Conservation (phyloP, 1,140 invertebrate species). For the Anthonomus grandis region DNA sequence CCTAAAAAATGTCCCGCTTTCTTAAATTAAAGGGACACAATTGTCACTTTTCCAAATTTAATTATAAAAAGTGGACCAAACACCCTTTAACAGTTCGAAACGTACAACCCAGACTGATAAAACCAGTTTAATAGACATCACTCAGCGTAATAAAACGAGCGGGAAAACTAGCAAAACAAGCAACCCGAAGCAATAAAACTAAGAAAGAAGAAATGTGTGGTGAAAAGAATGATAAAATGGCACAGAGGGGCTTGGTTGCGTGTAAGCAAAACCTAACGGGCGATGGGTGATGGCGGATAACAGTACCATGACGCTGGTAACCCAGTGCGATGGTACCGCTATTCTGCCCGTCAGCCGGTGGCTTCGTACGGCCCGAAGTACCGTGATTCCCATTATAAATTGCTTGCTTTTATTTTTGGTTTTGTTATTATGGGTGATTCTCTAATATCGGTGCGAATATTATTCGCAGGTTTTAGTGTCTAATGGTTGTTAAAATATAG, state of each 20-base stretch:
- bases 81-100: too few relatives aligned
- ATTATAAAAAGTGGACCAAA: too few relatives aligned
- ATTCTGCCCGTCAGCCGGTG: constrained; percentile 24
- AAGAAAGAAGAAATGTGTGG: constrained; percentile 12
- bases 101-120: background rate
- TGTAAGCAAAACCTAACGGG: constrained; percentile 28
- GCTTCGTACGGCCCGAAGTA: background rate
- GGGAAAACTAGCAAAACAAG: background rate
- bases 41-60: too few relatives aligned
- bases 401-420: too few relatives aligned
- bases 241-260: constrained; percentile 14
- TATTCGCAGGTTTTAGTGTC: too few relatives aligned
- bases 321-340: constrained; percentile 38
- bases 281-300: constrained; percentile 22
- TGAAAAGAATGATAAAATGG: constrained; percentile 17
- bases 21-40: too few relatives aligned
- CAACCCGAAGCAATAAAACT: too few relatives aligned
- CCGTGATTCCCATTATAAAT: constrained; percentile 15
- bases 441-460: too few relatives aligned
- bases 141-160: background rate
- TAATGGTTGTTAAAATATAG: too few relatives aligned
- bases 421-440: too few relatives aligned
- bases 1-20: too few relatives aligned
- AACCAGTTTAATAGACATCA: background rate
- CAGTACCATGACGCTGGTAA: constrained; percentile 38